phyloP scores from a whole-genome alignment of 2,888 invertebrate genomes.

The Oxytorus armatus region DNA sequence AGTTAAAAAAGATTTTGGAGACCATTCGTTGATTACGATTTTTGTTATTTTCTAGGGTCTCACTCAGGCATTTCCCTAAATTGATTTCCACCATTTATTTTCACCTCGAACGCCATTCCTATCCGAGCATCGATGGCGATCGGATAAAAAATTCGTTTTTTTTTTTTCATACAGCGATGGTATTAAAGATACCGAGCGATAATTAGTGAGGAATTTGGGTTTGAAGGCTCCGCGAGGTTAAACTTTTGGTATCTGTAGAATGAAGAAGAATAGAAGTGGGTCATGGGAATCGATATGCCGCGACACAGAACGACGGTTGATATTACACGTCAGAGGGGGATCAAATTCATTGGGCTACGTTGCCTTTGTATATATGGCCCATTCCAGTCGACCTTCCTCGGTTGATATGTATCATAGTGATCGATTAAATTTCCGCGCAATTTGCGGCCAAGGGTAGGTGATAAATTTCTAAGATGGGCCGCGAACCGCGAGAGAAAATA shows the following conservation, averaged over 20 bases:
- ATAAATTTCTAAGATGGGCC: slow-evolving; percentile 2
- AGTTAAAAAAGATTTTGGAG: too few relatives aligned
- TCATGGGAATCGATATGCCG: slow-evolving; percentile 66
- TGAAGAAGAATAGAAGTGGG: slow-evolving; percentile 53
- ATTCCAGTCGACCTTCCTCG: slow-evolving; percentile 17
- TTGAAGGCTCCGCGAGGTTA: slow-evolving; percentile 25
- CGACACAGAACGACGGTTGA: slow-evolving; percentile 57
- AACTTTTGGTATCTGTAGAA: slow-evolving; percentile 5
- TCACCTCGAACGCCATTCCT: too few relatives aligned
- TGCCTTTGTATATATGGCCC: slow-evolving; percentile 9
- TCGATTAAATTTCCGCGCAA: slow-evolving; percentile 33
- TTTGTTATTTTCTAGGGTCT: too few relatives aligned
- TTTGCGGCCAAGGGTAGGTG: slow-evolving; percentile 36
- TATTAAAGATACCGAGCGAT: not conserved
- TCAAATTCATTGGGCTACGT: slow-evolving; percentile 49
- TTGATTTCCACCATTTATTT: too few relatives aligned
- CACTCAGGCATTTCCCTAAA: too few relatives aligned
- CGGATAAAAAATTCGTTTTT: not conserved
- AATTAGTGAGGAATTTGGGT: not conserved
- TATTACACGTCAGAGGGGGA: slow-evolving; percentile 44
- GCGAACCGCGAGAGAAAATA: not conserved
- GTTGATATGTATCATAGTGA: slow-evolving; percentile 13
- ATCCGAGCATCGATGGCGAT: too few relatives aligned
- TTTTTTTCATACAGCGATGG: too few relatives aligned
- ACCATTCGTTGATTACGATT: too few relatives aligned